Conservation (phyloP, 2,797 vertebrate genomes). For the Aldrovandia affinis region DNA sequence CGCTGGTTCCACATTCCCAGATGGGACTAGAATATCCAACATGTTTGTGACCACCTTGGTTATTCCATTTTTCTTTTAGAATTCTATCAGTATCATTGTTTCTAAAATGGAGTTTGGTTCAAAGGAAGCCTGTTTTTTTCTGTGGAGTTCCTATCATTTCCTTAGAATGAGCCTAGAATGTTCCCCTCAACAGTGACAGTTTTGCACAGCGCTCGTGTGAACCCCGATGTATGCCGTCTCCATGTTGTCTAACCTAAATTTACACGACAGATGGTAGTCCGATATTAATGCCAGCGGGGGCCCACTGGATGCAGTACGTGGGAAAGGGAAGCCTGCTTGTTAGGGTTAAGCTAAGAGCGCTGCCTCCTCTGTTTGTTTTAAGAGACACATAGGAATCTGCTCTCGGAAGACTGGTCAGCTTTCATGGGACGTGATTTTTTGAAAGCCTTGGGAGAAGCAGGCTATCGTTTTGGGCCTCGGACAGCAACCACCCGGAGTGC, state of each 20-base stretch:
- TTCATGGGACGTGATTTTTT: slow-evolving; percentile 13
- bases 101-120: neutral
- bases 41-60: neutral
- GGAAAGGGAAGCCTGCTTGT: neutral
- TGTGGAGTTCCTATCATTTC: neutral
- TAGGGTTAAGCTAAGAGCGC: neutral
- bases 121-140: neutral
- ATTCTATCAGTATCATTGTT: neutral
- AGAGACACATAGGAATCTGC: slow-evolving; percentile 1
- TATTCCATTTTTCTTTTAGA: neutral
- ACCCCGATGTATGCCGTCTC: neutral
- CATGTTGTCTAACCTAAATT: neutral
- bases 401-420: neutral
- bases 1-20: neutral
- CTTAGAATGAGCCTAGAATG: neutral
- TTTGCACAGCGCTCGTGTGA: neutral
- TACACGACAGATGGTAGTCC: no score
- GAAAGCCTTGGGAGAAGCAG: slow-evolving; percentile 1
- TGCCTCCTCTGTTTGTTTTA: neutral
- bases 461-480: neutral
- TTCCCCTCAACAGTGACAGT: neutral
- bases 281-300: neutral
- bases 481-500: neutral
- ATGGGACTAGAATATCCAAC: neutral
- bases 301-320: neutral